Base-by-base conservation (phyloP, 1,140 invertebrate species). In the Drosophila nasuta region DNA sequence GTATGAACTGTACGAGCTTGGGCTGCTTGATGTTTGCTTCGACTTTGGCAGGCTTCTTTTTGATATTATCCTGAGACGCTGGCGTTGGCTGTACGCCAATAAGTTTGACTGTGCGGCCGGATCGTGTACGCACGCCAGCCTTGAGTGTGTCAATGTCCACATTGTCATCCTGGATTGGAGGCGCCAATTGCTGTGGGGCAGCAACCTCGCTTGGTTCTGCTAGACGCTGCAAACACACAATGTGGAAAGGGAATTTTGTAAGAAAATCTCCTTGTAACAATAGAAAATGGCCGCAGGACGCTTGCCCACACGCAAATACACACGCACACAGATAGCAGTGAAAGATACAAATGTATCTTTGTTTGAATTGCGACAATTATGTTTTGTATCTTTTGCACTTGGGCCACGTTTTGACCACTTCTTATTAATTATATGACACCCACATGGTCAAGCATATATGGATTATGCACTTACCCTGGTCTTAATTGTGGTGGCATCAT, bases 401-500 rank as follows among this genome's bases (percentile, higher is more conserved):
- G 8, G 43, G 33, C 1, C 67, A 74, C 69, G 54, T 77, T 74
- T 66, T 30, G n/a, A 33, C 30, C 7, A 63, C 33, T 52, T 52
- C 59, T 35, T n/a, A 5, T 25, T 15, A 17, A n/a, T n/a, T 7
- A 7, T 6, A 6, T 8, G 1, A 35, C 30, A 43, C 35, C 59
- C 94, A 93, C 59, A 93, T 56, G 56, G 38, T 51, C 20, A 8
- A 10, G 25, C 25, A 48, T 20, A 13, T 25, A 8, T 25, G 20
- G 20, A 25, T 25, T 25, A 25, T 60, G 10, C 5, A 81, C 91
- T 93, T 79, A 96, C 93, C 92, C 95, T 94, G 82, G 93, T 95
- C 71, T 95, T 94, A 38, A 94, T 94, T 73, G 92, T 93, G 43
- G 93, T 92, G 15, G 94, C 92, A 78, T 96, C 95, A 52, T 96